These are phyloP conservation scores for Enteromius viviparus DNA, from an alignment of 2,797 vertebrate species.

Conservation along the genomic window DNA sequence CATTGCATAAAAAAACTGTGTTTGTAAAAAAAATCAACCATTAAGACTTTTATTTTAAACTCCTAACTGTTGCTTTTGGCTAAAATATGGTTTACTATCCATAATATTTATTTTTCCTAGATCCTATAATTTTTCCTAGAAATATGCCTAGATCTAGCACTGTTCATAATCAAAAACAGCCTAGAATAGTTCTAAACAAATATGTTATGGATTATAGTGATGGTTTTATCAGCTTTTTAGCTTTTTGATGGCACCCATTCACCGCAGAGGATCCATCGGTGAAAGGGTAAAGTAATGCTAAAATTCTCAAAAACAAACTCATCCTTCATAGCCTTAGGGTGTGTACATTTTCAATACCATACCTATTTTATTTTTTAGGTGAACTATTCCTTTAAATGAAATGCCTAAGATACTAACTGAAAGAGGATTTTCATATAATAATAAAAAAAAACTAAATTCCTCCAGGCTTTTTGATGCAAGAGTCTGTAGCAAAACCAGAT, in stretches of 20 bases:
- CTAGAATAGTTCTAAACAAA: not conserved
- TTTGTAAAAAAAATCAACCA: not conserved
- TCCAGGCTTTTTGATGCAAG: conserved; percentile 21
- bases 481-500: conserved; percentile 29
- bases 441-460: conserved; percentile 38
- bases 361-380: too few species aligned
- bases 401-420: too few species aligned
- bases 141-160: not conserved
- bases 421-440: not conserved
- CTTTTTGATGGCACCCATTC: not conserved
- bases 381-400: not conserved
- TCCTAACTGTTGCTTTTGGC: not conserved
- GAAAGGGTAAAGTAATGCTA: not conserved
- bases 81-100: not conserved
- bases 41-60: not conserved
- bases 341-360: too few species aligned
- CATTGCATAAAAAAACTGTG: not conserved
- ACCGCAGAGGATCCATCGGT: not conserved
- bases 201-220: not conserved
- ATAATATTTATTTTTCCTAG: not conserved
- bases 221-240: not conserved
- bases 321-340: not conserved
- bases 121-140: too few species aligned
- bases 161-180: not conserved
- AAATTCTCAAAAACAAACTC: not conserved